A percentile compares a stretch with the other conserved stretches of the same genome.
These are phyloP conservation scores for Nasonovia ribisnigri DNA, from an alignment of 2,888 invertebrate genomes.

Conservation along the genomic window DNA sequence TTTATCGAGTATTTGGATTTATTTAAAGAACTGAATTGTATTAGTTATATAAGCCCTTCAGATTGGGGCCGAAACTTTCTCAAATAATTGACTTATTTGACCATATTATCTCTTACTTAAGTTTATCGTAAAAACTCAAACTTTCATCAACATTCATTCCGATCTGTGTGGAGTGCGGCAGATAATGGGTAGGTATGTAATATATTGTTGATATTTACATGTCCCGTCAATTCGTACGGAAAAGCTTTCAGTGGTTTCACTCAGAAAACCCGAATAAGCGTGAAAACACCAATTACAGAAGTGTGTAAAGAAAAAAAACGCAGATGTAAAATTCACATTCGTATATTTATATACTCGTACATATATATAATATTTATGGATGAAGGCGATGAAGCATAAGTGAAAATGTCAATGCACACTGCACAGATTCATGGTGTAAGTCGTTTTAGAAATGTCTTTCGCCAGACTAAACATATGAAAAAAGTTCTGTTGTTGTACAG, in stretches of 20 bases:
- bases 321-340: neutral
- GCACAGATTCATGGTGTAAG: neutral
- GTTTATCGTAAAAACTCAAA: too few relatives aligned
- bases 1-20: too few relatives aligned
- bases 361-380: neutral
- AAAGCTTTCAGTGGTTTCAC: neutral
- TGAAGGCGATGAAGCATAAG: neutral
- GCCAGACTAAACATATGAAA: neutral
- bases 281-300: constrained; percentile 2
- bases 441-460: neutral
- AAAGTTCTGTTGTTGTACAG: neutral
- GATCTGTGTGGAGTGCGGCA: neutral
- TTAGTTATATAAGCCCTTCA: too few relatives aligned
- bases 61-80: too few relatives aligned
- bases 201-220: neutral
- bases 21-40: too few relatives aligned
- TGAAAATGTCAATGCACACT: neutral
- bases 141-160: neutral
- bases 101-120: too few relatives aligned
- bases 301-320: neutral
- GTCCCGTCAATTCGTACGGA: neutral
- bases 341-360: neutral
- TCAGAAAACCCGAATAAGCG: neutral
- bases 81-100: too few relatives aligned
- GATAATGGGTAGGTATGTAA: neutral